Evolutionary conservation across 1,140 invertebrate genomes (phyloP).

Genomic region (Zeugodacus cucurbitae): DNA sequence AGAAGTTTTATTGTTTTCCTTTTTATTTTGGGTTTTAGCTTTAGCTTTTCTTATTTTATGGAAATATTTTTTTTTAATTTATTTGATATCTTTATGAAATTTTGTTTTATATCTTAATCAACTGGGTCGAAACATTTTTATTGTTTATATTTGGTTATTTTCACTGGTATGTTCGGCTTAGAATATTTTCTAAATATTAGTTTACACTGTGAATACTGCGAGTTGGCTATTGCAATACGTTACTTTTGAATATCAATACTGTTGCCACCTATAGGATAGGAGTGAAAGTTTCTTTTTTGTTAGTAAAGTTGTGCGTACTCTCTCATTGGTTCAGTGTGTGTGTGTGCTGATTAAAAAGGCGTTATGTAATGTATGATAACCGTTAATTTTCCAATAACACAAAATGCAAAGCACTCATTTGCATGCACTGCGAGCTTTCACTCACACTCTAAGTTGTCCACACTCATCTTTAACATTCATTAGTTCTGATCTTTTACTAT

Average conservation of each 20-base stretch:
- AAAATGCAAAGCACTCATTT: no score
- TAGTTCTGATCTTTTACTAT: no score
- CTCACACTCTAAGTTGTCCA: no score
- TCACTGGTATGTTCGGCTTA: slow-evolving; percentile 6
- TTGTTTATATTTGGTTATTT: slow-evolving; percentile 49
- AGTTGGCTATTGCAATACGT: slow-evolving; percentile 32
- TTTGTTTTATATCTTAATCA: slow-evolving; percentile 53
- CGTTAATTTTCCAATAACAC: no score
- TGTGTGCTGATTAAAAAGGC: no score
- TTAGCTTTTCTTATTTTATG: slow-evolving; percentile 12
- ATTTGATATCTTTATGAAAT: slow-evolving; percentile 17
- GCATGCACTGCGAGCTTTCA: no score
- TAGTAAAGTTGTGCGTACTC: neutral
- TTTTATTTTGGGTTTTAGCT: neutral
- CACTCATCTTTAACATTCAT: no score
- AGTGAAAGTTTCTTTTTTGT: slow-evolving; percentile 1
- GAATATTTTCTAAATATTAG: slow-evolving; percentile 1
- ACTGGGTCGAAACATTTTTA: slow-evolving; percentile 61
- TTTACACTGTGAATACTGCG: neutral
- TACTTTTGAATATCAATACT: slow-evolving; percentile 21
- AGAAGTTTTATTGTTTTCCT: slow-evolving; percentile 15
- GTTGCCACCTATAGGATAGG: slow-evolving; percentile 26
- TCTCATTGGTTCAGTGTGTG: no score
- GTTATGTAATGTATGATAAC: no score
- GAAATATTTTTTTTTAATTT: slow-evolving; percentile 40